A percentile compares a stretch with the other conserved stretches of the same genome.
phyloP scores from a whole-genome alignment of 2,797 vertebrate species.

The Sebastolobus altivelis region DNA sequence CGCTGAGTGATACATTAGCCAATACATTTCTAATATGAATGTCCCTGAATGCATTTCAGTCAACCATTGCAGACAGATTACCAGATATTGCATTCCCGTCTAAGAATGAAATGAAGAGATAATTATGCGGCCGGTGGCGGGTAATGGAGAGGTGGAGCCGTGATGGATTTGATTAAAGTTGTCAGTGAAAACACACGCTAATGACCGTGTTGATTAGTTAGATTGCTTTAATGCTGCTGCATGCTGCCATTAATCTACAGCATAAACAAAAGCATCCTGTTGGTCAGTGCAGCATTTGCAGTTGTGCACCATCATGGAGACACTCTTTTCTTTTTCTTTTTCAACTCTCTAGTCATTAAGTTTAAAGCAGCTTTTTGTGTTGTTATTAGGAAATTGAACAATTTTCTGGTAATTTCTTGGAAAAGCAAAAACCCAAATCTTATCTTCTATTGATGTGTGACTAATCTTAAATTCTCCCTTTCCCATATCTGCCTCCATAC shows the following conservation, averaged over 20 bases:
- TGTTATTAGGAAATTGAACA: background rate
- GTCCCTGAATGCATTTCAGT: conserved; percentile 71
- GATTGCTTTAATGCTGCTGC: conserved; percentile 74
- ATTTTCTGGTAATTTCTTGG: background rate
- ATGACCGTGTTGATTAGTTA: conserved; percentile 85
- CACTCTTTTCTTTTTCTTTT: background rate
- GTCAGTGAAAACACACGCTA: conserved; percentile 82
- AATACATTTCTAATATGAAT: conserved; percentile 70
- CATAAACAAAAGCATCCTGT: conserved; percentile 72
- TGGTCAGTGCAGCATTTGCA: conserved; percentile 64
- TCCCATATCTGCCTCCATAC: background rate
- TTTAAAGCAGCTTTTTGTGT: background rate
- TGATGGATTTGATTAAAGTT: conserved; percentile 84
- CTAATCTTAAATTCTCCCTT: background rate
- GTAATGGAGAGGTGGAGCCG: conserved; percentile 72
- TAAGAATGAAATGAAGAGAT: conserved; percentile 82
- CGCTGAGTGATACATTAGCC: conserved; percentile 61
- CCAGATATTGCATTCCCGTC: conserved; percentile 79
- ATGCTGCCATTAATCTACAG: conserved; percentile 76
- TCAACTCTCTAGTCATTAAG: background rate
- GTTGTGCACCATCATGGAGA: conserved; percentile 13
- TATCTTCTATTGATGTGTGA: background rate
- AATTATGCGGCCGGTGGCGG: conserved; percentile 71
- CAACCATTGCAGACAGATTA: conserved; percentile 76
- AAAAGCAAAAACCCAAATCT: background rate